A percentile compares a stretch with the other conserved stretches of the same genome.
Evolutionary conservation across 2,113 vertebrate genomes (phyloP).

Genomic region (Megalops atlanticus): DNA sequence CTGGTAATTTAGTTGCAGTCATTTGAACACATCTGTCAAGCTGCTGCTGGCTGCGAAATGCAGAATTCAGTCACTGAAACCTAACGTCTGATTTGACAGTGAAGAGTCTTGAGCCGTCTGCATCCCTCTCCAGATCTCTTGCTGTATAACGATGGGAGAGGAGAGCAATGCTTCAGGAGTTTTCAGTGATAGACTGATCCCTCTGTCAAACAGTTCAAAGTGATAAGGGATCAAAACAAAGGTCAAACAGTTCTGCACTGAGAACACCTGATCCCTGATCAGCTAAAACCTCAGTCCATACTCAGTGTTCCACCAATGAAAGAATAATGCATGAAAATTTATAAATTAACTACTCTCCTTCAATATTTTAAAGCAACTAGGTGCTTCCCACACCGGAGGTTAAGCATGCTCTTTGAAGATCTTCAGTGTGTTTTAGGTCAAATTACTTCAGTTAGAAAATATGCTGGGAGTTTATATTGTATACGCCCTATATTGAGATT

Average conservation of each 20-base stretch:
- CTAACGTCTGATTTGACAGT: background rate
- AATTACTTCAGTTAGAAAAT: background rate
- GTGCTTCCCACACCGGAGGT: background rate
- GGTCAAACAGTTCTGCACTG: background rate
- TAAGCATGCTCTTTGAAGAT: background rate
- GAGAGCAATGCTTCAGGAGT: background rate
- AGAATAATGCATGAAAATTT: background rate
- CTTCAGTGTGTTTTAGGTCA: background rate
- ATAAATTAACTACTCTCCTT: background rate
- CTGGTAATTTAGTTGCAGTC: background rate
- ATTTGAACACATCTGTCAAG: constrained; percentile 22
- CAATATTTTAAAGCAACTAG: background rate
- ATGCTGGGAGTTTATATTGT: background rate
- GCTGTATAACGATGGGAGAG: background rate
- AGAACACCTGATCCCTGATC: background rate
- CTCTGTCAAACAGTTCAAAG: background rate
- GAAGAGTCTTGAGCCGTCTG: background rate
- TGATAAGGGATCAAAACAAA: constrained; percentile 12
- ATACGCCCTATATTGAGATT: constrained; percentile 15
- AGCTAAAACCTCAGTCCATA: background rate
- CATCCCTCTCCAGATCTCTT: background rate
- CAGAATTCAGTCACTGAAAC: background rate
- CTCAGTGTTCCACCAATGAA: background rate
- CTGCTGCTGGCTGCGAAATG: background rate
- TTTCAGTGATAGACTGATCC: background rate